Evolutionary conservation across 2,113 vertebrate genomes (phyloP).

Genomic region (Chauna torquata): DNA sequence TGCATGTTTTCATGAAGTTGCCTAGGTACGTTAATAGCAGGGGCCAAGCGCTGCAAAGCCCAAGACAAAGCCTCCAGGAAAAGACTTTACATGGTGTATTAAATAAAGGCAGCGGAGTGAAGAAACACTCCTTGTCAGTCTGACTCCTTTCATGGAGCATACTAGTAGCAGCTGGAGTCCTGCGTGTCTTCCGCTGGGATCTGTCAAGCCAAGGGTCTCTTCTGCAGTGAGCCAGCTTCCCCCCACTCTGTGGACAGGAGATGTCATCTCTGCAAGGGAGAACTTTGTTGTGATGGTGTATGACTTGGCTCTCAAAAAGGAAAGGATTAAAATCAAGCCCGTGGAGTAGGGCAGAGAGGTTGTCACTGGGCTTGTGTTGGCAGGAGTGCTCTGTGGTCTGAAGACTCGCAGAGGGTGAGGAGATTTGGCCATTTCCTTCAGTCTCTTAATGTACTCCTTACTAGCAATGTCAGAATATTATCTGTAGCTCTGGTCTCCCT

Average conservation of each 20-base stretch:
- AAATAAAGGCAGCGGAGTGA: not conserved
- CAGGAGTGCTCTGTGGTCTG: not conserved
- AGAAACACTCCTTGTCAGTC: not conserved
- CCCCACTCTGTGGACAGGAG: not conserved
- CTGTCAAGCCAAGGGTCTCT: not conserved
- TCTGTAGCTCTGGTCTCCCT: not conserved
- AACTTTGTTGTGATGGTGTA: not conserved
- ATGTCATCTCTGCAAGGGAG: not conserved
- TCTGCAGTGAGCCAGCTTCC: not conserved
- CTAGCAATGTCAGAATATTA: not conserved
- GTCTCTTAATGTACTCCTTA: not conserved
- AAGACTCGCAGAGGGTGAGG: not conserved
- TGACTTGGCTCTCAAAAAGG: not conserved
- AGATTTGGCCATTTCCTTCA: not conserved
- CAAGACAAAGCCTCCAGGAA: not conserved
- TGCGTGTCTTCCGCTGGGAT: not conserved
- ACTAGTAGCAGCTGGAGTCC: not conserved
- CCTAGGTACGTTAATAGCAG: not conserved
- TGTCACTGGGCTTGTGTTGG: not conserved
- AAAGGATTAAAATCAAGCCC: not conserved
- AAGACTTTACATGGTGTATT: not conserved
- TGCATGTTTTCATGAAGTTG: not conserved
- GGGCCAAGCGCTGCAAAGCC: not conserved
- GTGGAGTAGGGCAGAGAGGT: not conserved
- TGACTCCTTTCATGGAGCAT: not conserved